A percentile compares a stretch with the other conserved stretches of the same genome.
Conservation (phyloP, 2,888 invertebrate species). For the Myopa testacea region DNA sequence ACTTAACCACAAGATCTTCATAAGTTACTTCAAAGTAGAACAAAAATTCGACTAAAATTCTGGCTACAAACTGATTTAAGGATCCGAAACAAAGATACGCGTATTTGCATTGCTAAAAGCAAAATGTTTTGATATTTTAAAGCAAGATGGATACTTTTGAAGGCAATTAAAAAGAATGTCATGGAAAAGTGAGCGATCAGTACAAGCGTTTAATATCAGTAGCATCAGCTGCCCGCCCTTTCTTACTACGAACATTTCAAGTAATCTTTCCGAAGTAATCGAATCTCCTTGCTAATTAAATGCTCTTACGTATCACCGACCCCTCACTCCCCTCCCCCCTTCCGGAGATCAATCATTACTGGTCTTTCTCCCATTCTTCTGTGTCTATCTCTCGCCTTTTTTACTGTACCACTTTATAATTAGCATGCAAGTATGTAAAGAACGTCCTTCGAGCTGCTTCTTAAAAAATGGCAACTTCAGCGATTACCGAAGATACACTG, state of each 20-base stretch:
- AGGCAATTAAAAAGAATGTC: neutral
- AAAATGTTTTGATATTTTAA: too few relatives aligned
- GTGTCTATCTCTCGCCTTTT: neutral
- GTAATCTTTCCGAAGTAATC: slow-evolving; percentile 12
- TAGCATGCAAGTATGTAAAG: neutral
- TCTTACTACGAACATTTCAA: neutral
- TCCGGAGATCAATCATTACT: too few relatives aligned
- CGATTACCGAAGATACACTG: neutral
- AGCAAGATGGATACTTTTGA: neutral
- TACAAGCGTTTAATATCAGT: too few relatives aligned
- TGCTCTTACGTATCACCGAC: neutral
- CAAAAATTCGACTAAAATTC: too few relatives aligned
- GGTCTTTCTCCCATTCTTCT: neutral
- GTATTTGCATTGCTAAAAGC: too few relatives aligned
- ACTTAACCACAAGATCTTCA: too few relatives aligned
- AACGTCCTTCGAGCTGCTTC: neutral
- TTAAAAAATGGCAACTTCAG: neutral
- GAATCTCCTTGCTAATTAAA: neutral
- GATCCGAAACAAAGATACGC: too few relatives aligned
- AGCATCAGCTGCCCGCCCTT: too few relatives aligned
- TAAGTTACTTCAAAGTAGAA: too few relatives aligned
- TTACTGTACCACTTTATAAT: neutral
- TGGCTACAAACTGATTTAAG: too few relatives aligned
- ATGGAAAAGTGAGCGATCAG: too few relatives aligned
- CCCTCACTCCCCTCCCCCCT: neutral